phyloP scores from a whole-genome alignment of 2,797 vertebrate genomes.

The Ceryle rudis region DNA sequence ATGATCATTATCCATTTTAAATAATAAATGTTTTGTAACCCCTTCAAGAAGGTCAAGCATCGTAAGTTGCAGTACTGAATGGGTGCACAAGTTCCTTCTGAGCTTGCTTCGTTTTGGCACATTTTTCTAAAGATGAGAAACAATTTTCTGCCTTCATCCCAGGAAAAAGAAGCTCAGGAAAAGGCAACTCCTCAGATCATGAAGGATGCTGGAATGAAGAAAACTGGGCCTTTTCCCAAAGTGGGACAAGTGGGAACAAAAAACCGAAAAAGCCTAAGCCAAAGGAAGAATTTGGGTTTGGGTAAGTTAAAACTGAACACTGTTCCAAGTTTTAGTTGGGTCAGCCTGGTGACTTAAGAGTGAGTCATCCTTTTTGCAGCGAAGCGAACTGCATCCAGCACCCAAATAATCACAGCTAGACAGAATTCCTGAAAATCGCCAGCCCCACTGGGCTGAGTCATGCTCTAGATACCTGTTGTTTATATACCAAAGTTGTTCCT shows the following conservation, averaged over 20 bases:
- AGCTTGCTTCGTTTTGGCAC: background rate
- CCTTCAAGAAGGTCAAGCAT: background rate
- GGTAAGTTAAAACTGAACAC: conserved; percentile 80
- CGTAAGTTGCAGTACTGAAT: background rate
- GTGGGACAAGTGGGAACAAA: conserved; percentile 90
- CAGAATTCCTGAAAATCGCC: background rate
- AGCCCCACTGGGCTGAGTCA: background rate
- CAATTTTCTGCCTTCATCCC: conserved; percentile 40
- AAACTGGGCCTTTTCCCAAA: conserved; percentile 87
- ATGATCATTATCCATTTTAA: background rate
- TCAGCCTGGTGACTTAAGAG: background rate
- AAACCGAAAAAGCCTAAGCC: conserved; percentile 95
- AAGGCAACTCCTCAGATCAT: conserved; percentile 90
- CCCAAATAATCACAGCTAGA: background rate
- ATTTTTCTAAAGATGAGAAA: conserved; percentile 3
- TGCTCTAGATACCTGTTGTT: background rate
- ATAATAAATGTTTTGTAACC: background rate
- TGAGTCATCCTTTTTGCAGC: background rate
- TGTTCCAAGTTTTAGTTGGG: background rate
- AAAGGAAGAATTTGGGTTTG: conserved; percentile 91
- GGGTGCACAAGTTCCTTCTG: background rate
- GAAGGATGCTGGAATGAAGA: conserved; percentile 96
- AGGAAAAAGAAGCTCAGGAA: conserved; percentile 96
- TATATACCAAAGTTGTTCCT: background rate
- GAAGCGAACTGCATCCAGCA: background rate